Conservation (phyloP, 2,888 invertebrate species). For the Cosmia pyralina region DNA sequence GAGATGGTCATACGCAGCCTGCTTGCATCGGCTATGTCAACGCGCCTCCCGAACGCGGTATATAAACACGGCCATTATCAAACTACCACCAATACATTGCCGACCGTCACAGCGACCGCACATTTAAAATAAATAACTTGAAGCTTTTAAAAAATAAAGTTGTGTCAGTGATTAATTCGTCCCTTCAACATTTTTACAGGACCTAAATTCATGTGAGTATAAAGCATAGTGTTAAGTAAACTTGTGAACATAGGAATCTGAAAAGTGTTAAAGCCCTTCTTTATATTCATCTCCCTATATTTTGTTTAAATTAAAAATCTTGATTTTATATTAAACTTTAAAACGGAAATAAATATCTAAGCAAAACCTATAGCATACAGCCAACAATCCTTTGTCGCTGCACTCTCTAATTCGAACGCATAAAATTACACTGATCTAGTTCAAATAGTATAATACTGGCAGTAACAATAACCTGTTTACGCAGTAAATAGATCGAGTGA, state of each 20-base stretch:
- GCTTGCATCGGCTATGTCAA: constrained; percentile 78
- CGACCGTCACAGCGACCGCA: constrained; percentile 85
- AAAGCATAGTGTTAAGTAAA: constrained; percentile 44
- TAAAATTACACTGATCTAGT: constrained; percentile 46
- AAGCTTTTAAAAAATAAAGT: constrained; percentile 73
- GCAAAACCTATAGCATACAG: constrained; percentile 20
- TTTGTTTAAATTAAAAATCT: background rate
- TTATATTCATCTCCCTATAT: background rate
- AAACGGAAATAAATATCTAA: constrained; percentile 3
- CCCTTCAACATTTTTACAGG: constrained; percentile 74
- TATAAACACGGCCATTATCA: constrained; percentile 85
- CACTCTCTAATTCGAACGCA: constrained; percentile 46
- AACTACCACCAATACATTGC: constrained; percentile 86
- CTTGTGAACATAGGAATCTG: constrained; percentile 27
- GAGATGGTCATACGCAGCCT: constrained; percentile 77
- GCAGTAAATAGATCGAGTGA: constrained; percentile 49
- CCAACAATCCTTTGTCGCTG: constrained; percentile 35
- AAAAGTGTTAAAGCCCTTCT: constrained; percentile 33
- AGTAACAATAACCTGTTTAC: constrained; percentile 59
- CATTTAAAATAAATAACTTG: constrained; percentile 74
- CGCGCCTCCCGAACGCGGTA: constrained; percentile 77
- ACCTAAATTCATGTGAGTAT: constrained; percentile 85
- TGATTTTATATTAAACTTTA: background rate
- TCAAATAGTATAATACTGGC: constrained; percentile 44
- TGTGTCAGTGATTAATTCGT: constrained; percentile 83